A percentile compares a stretch with the other conserved stretches of the same genome.
phyloP scores from a whole-genome alignment of 1,140 invertebrate genomes.

The Eriocheir sinensis region DNA sequence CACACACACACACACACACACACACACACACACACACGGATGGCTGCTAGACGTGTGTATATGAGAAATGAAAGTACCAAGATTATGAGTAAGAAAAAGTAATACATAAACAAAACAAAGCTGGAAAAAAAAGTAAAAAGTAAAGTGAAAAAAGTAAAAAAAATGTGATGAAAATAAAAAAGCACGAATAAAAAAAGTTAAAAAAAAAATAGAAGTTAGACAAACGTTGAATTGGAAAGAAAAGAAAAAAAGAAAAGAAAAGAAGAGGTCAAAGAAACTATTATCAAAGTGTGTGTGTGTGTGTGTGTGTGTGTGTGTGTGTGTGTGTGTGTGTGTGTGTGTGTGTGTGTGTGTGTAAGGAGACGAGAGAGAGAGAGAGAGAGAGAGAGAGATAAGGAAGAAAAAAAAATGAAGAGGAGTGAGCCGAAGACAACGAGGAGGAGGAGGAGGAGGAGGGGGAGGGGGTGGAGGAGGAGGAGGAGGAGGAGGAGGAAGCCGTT shows the following conservation, averaged over 20 bases:
- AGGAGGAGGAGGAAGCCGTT: background rate
- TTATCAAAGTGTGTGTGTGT: background rate
- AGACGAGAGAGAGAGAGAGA: background rate
- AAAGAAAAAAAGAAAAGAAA: too few species aligned
- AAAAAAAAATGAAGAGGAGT: background rate
- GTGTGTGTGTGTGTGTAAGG: background rate
- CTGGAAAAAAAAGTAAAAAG: too few species aligned
- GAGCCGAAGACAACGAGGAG: background rate
- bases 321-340: background rate
- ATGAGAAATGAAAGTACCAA: too few species aligned
- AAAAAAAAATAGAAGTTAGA: too few species aligned
- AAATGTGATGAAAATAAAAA: too few species aligned
- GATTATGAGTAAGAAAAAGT: too few species aligned
- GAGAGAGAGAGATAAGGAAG: background rate
- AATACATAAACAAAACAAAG: too few species aligned
- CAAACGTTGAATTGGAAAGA: too few species aligned
- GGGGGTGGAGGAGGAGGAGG: background rate
- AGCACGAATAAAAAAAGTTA: too few species aligned
- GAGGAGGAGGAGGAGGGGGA: background rate
- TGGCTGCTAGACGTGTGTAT: too few species aligned
- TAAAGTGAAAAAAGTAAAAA: too few species aligned
- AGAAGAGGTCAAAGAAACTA: too few species aligned
- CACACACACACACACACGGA: constrained; percentile 33
- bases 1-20: constrained; percentile 16
- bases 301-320: background rate